phyloP scores from a whole-genome alignment of 2,797 vertebrate genomes.

The Amazona ochrocephala region DNA sequence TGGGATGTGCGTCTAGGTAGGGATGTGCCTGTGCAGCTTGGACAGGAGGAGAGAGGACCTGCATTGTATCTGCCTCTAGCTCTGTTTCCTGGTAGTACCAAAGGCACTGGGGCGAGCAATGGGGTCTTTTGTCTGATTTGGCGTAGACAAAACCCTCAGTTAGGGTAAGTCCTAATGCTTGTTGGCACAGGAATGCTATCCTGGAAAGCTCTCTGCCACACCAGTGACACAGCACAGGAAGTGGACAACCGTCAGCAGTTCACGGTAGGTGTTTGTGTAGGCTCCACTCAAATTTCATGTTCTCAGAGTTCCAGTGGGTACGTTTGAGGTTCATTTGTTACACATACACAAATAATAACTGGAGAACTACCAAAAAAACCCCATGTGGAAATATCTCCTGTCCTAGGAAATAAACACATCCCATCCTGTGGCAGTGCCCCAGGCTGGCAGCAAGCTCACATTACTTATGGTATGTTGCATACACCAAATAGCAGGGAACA shows the following conservation, averaged over 20 bases:
- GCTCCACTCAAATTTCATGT: background rate
- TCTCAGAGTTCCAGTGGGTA: background rate
- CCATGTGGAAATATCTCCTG: background rate
- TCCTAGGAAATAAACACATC: background rate
- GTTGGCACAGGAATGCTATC: background rate
- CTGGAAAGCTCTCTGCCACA: background rate
- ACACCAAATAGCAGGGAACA: background rate
- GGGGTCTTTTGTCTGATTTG: background rate
- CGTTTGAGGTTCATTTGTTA: background rate
- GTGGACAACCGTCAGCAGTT: background rate
- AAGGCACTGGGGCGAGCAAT: background rate
- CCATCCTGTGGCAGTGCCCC: background rate
- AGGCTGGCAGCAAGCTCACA: slow-evolving; percentile 18
- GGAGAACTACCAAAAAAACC: background rate
- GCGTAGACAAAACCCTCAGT: background rate
- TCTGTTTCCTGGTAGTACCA: background rate
- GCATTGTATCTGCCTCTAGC: background rate
- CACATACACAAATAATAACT: too few species aligned
- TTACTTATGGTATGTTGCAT: slow-evolving; percentile 6
- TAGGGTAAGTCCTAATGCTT: background rate
- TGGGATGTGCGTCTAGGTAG: background rate
- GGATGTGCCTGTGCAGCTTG: background rate
- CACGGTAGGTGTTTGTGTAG: background rate
- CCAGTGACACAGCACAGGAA: background rate
- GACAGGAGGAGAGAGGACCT: background rate